Conservation (phyloP, 2,888 invertebrate species). For the Anaspis maculata region DNA sequence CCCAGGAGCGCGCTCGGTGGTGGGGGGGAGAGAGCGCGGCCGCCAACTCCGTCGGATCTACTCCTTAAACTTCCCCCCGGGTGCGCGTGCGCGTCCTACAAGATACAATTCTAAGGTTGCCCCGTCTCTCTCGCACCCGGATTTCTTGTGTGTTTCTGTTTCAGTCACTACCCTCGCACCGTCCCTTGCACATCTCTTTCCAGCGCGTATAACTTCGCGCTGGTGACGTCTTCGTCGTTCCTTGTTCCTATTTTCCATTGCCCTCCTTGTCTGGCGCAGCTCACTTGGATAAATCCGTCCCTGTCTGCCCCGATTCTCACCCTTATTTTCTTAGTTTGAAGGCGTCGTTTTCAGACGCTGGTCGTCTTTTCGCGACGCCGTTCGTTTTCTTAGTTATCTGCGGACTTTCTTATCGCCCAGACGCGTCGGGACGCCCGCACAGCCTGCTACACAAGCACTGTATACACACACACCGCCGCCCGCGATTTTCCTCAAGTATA, state of each 20-base stretch:
- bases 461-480: neutral
- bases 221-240: constrained; percentile 23
- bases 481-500: too few relatives aligned
- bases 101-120: constrained; percentile 42
- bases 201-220: constrained; percentile 32
- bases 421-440: constrained; percentile 36
- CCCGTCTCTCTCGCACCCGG: constrained; percentile 30
- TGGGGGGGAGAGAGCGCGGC: too few relatives aligned
- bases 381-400: constrained; percentile 43
- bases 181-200: too few relatives aligned
- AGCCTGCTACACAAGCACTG: neutral
- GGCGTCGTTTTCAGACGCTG: constrained; percentile 43
- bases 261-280: constrained; percentile 30
- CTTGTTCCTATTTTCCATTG: constrained; percentile 23
- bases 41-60: constrained; percentile 25
- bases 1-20: too few relatives aligned
- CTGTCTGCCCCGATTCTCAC: constrained; percentile 29
- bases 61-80: constrained; percentile 36
- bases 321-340: constrained; percentile 42
- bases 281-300: constrained; percentile 34
- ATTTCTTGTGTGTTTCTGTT: constrained; percentile 35
- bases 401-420: constrained; percentile 42
- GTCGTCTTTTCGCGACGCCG: constrained; percentile 43
- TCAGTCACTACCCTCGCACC: constrained; percentile 35
- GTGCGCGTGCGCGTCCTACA: constrained; percentile 37